These are phyloP conservation scores for Toxotes chatareus DNA, from an alignment of 2,113 vertebrate genomes.

Conservation along the genomic window DNA sequence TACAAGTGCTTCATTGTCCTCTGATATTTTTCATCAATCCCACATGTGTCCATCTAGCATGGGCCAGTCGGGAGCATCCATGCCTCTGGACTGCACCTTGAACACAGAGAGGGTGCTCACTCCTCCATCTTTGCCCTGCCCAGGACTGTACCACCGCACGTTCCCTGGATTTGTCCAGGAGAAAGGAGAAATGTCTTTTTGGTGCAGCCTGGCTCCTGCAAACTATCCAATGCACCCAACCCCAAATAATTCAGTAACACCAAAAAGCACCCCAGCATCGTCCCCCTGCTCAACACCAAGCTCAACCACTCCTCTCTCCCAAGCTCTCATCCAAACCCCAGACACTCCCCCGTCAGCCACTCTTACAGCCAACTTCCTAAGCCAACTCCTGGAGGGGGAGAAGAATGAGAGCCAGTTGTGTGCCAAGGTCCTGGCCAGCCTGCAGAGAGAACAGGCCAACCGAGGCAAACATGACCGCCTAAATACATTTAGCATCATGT, in stretches of 20 bases:
- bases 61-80: constrained; percentile 51
- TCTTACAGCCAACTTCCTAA: constrained; percentile 65
- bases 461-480: constrained; percentile 85
- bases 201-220: constrained; percentile 45
- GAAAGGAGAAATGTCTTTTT: constrained; percentile 64
- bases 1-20: constrained; percentile 40
- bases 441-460: constrained; percentile 84
- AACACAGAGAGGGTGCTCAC: constrained; percentile 55
- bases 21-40: constrained; percentile 70
- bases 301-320: constrained; percentile 35
- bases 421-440: constrained; percentile 81
- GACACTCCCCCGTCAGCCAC: not conserved
- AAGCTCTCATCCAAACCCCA: not conserved
- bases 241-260: constrained; percentile 41
- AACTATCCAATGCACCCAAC: constrained; percentile 32
- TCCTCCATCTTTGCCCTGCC: constrained; percentile 59
- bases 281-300: constrained; percentile 51
- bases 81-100: constrained; percentile 69
- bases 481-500: constrained; percentile 89
- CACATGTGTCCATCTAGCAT: constrained; percentile 58
- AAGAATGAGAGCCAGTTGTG: constrained; percentile 84
- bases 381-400: constrained; percentile 81
- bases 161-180: constrained; percentile 66
- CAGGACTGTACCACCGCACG: constrained; percentile 65
- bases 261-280: constrained; percentile 46